Evolutionary conservation across 2,113 vertebrate genomes (phyloP).

Genomic region (Chamaetylas fuelleborni): DNA sequence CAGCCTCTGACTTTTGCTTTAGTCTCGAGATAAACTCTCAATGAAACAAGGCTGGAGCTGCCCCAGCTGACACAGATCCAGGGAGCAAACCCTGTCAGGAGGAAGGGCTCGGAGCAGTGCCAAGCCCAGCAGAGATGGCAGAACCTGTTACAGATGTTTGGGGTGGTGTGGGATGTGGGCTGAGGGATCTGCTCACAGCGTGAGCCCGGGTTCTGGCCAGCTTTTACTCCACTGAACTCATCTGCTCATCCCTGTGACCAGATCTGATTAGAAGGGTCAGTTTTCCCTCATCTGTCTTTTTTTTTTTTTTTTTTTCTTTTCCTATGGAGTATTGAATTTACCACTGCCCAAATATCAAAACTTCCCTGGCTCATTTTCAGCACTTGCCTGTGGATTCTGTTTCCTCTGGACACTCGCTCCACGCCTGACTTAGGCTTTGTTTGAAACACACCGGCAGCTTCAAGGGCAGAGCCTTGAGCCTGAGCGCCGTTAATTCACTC

Average conservation of each 20-base stretch:
- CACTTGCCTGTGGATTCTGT: background rate
- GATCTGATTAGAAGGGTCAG: background rate
- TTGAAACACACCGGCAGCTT: background rate
- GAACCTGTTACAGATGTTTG: background rate
- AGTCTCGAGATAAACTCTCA: conserved; percentile 51
- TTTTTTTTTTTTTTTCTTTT: background rate
- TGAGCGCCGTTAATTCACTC: background rate
- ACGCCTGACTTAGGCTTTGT: background rate
- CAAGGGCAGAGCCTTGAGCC: conserved; percentile 27
- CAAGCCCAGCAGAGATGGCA: conserved; percentile 18
- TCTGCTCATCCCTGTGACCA: background rate
- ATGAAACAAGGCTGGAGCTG: conserved; percentile 43
- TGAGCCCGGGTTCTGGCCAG: background rate
- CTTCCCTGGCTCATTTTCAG: background rate
- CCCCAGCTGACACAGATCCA: conserved; percentile 22
- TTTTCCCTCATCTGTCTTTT: background rate
- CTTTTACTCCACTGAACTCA: background rate
- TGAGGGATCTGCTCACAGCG: background rate
- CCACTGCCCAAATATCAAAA: background rate
- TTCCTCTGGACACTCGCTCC: background rate
- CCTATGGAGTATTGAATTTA: background rate
- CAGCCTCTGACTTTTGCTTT: conserved; percentile 55
- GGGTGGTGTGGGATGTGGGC: background rate
- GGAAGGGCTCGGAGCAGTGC: background rate
- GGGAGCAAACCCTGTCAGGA: conserved; percentile 40